Evolutionary conservation across 2,888 invertebrate genomes (phyloP).

Genomic region (Epinotia demarniana): DNA sequence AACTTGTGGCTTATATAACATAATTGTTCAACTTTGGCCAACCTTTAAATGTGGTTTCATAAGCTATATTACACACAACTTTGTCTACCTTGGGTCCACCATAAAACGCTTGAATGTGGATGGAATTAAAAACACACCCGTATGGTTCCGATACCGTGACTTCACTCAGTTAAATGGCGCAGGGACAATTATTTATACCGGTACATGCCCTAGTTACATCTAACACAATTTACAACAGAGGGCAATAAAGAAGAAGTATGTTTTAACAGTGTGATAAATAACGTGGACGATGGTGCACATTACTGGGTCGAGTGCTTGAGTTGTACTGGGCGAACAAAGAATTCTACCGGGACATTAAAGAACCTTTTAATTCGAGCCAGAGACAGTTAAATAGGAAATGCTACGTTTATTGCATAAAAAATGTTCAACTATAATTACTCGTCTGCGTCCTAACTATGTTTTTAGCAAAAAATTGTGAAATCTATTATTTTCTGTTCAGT

Average conservation of each 20-base stretch:
- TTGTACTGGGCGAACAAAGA: constrained; percentile 3
- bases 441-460: neutral
- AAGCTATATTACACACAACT: no score
- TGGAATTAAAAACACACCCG: neutral
- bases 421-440: neutral
- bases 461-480: no score
- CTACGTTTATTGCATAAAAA: neutral
- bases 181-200: constrained; percentile 13
- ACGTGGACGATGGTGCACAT: neutral
- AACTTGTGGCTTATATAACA: no score
- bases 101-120: neutral
- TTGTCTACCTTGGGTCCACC: constrained; percentile 10
- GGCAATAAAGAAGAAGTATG: constrained; percentile 8
- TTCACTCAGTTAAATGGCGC: neutral
- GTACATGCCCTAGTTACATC: constrained; percentile 1
- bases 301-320: neutral
- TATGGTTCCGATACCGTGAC: neutral
- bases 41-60: no score
- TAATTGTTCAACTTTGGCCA: no score
- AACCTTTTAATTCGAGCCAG: neutral
- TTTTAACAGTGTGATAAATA: constrained; percentile 1
- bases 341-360: neutral
- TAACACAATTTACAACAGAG: constrained; percentile 2
- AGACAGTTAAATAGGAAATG: neutral
- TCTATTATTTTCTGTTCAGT: no score